Base-by-base conservation (phyloP, 1,140 invertebrate genomes). In the Heliconius melpomene region DNA sequence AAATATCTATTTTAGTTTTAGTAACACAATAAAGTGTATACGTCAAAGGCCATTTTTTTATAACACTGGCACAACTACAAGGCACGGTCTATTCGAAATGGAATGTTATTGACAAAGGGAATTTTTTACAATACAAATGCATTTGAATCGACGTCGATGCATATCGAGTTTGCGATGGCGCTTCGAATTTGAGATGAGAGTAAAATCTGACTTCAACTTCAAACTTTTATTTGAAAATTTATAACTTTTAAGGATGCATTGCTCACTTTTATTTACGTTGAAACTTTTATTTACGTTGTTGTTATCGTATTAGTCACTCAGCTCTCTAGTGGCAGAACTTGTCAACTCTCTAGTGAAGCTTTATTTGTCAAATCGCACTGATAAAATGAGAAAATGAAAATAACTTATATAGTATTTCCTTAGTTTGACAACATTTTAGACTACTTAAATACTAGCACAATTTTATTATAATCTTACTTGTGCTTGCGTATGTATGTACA, bases 121-220 rank as follows among this genome's bases (percentile, higher is more conserved):
- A 77, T 79, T 77, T 77, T 78, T 79, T 60, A 82, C 74, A 79
- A 82, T 79, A 78, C 71, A 60, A 72, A 76, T 79, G 72, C 73
- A 75, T 79, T 74, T 75, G 70, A 75, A 82, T 82, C 79, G 80
- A 76, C 76, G 80, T 81, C 36, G 72, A 81, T 81, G 77, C 80
- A 82, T 82, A 82, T 82, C 77, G 74, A 79, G 74, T 76, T 82
- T 75, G 74, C 80, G 57, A 79, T 77, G 40, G 46, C 77, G 77
- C 70, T 76, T 73, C 74, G 79, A 80, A 82, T 82, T 78, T 74
- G 52, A 79, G 74, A 79, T 78, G 74, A 76, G 54, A 66, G 26
- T 70, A 16, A 46, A 46, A 60, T 72, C 66, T 77, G 79, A 74
- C 60, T 66, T 6, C 60, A 29, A 66, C 23, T 66, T 29, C 23